A percentile compares a stretch with the other conserved stretches of the same genome.
phyloP scores from a whole-genome alignment of 1,140 invertebrate species.

The Lepidotrigona ventralis region DNA sequence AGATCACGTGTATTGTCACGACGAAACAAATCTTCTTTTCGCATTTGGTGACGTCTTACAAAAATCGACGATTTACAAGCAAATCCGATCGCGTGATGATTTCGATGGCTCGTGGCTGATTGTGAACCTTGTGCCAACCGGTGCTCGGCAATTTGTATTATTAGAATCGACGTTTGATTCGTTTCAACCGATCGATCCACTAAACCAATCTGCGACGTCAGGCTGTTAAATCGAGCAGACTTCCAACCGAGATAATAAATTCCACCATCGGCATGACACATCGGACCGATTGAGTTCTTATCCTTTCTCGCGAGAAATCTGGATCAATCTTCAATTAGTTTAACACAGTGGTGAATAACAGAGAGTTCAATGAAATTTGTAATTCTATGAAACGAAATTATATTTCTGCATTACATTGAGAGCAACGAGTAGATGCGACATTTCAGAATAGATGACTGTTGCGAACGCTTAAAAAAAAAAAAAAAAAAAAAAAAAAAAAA shows the following conservation, averaged over 20 bases:
- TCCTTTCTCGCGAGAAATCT: too few species aligned
- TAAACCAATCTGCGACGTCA: neutral
- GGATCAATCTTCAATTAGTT: too few species aligned
- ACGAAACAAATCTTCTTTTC: slow-evolving; percentile 11
- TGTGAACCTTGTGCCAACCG: neutral
- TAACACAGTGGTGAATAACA: too few species aligned
- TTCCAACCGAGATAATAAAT: neutral
- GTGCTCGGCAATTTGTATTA: neutral
- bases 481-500: too few species aligned
- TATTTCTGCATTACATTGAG: too few species aligned
- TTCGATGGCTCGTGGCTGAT: neutral
- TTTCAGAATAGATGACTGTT: too few species aligned
- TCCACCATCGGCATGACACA: too few species aligned
- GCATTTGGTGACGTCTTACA: neutral
- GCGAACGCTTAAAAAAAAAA: too few species aligned
- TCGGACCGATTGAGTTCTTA: too few species aligned
- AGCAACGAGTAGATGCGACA: too few species aligned
- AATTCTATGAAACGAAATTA: too few species aligned
- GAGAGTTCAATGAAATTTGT: too few species aligned
- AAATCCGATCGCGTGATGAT: slow-evolving; percentile 12
- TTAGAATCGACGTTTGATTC: slow-evolving; percentile 7
- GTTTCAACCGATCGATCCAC: neutral
- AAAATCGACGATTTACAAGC: neutral
- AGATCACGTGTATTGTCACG: neutral
- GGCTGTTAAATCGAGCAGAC: neutral